Evolutionary conservation across 2,113 vertebrate species (phyloP).

Genomic region (Chitala chitala): DNA sequence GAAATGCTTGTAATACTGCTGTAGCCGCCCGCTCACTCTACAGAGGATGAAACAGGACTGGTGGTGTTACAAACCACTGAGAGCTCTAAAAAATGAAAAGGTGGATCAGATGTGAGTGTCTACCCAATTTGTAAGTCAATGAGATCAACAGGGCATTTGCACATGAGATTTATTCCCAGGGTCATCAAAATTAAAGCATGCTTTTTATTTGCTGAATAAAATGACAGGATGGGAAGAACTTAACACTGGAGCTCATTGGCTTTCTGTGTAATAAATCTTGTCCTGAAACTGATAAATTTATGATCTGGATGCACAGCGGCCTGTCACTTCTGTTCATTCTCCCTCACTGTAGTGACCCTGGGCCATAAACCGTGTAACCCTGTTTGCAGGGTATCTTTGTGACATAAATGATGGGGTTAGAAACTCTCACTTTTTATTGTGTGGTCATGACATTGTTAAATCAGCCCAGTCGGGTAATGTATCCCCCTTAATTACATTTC

Average conservation of each 20-base stretch:
- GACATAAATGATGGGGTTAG: conserved; percentile 7
- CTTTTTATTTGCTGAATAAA: conserved; percentile 11
- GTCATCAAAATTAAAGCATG: background rate
- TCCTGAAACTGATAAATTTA: conserved; percentile 1
- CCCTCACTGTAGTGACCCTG: background rate
- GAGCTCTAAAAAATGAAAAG: background rate
- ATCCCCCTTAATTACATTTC: conserved; percentile 29
- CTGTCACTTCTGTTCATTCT: background rate
- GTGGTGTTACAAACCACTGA: too few species aligned
- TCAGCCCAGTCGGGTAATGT: conserved; percentile 21
- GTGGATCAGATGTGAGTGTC: background rate
- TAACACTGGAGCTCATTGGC: background rate
- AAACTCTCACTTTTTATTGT: conserved; percentile 17
- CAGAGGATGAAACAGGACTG: too few species aligned
- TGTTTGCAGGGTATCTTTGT: background rate
- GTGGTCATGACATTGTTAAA: conserved; percentile 23
- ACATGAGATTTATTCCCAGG: conserved; percentile 2
- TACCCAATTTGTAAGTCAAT: background rate
- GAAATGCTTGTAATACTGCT: too few species aligned
- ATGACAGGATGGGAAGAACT: background rate
- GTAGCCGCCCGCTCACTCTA: too few species aligned
- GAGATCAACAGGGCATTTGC: background rate
- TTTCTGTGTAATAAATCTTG: background rate
- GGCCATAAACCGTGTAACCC: background rate
- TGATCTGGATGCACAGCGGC: background rate